Evolutionary conservation across 2,797 vertebrate genomes (phyloP), one percentile per base, ranked within the genome.

Genomic region (Parauchenoglanis ngamensis): DNA sequence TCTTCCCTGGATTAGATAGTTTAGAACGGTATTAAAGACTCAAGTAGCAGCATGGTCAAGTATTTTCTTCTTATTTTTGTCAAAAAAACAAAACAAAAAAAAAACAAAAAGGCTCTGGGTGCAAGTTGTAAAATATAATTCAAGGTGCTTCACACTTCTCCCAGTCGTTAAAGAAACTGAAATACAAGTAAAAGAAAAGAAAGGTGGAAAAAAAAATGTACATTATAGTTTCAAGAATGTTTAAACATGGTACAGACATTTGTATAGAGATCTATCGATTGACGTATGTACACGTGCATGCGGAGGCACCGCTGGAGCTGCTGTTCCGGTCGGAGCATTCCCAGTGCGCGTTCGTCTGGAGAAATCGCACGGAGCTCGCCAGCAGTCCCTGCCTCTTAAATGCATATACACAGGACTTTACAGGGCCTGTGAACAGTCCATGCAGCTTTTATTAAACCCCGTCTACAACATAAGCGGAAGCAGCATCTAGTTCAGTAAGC

Each of bases 281-380:
- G 90, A 87, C 91, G 84, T 93, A 87, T 68, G 90, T 93, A 93
- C 90, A 94, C 87, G 89, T 93, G 91, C 94, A 92, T 94, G 95
- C 95, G 93, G 95, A 96, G 95, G 94, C 96, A 95, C 95, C 92
- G 93, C 91, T 94, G 94, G 93, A 94, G 91, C 90, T 87, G 93
- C 92, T 85, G 89, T 91, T 91, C 92, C 92, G 90, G 52, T 93
- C 91, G 88, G 89, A 85, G 90, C 95, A 94, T 93, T 92, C 94
- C 95, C 90, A 92, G 85, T 87, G 89, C 92, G 86, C 85, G 87
- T 90, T 90, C 84, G 89, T 92, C 89, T 44, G 8, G 82, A 92
- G 93, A 91, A 93, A 85, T 90, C 92, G 90, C 85, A 84, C 83
- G 90, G 40, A 77, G 28, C 25, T 54, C 25, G 8, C 4, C 92